phyloP scores from a whole-genome alignment of 2,113 vertebrate genomes.

The Corythornis madagascariensis region DNA sequence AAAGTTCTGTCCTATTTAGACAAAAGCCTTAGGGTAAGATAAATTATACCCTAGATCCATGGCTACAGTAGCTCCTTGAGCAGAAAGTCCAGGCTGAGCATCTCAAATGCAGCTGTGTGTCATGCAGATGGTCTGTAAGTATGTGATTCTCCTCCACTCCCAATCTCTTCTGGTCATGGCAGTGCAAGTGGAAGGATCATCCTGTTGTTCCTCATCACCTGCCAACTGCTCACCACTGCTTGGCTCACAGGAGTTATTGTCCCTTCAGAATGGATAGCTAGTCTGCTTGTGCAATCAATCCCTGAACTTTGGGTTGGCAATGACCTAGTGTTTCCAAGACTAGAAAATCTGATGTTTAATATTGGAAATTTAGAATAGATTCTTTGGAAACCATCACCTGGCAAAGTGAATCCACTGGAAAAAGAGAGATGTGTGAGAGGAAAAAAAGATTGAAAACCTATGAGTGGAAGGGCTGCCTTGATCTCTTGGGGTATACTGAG shows the following conservation, averaged over 20 bases:
- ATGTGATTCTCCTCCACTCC: neutral
- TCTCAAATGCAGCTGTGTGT: neutral
- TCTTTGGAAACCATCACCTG: conserved; percentile 58
- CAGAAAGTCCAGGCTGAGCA: neutral
- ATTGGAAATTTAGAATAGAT: conserved; percentile 59
- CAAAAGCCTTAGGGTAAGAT: neutral
- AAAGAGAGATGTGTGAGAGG: conserved; percentile 49
- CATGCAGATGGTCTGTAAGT: neutral
- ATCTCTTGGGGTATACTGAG: neutral
- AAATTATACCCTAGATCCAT: neutral
- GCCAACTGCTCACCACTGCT: conserved; percentile 47
- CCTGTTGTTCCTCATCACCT: conserved; percentile 29
- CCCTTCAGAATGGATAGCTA: neutral
- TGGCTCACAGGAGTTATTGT: neutral
- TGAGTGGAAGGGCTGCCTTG: conserved; percentile 8
- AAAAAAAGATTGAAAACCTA: conserved; percentile 34
- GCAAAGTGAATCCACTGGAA: conserved; percentile 50
- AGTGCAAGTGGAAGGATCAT: conserved; percentile 24
- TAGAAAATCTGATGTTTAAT: conserved; percentile 68
- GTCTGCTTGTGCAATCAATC: conserved; percentile 57
- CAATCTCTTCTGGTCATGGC: neutral
- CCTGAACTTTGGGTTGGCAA: conserved; percentile 35
- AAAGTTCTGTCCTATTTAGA: neutral
- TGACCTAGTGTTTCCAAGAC: conserved; percentile 18
- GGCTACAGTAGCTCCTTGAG: neutral